Evolutionary conservation across 1,140 invertebrate genomes (phyloP).

Genomic region (Nilaparvata lugens): DNA sequence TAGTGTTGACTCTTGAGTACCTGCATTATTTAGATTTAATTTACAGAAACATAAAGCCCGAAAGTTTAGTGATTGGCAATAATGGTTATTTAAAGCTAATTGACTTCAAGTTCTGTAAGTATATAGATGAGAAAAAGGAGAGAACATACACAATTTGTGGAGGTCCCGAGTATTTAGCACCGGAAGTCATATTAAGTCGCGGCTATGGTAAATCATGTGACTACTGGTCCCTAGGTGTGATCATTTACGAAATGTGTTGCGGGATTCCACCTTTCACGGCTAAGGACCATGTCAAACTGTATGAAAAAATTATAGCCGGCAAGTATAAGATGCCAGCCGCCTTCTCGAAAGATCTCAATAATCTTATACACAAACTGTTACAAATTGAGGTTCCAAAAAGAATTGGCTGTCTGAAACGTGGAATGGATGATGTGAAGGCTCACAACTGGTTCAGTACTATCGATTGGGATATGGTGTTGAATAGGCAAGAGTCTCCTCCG

Average conservation of each 20-base stretch:
- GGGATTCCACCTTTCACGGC: conserved; percentile 77
- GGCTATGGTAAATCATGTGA: conserved; percentile 94
- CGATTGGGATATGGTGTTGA: conserved; percentile 13
- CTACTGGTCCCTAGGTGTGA: conserved; percentile 91
- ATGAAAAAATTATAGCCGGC: conserved; percentile 73
- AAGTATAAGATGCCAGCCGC: conserved; percentile 60
- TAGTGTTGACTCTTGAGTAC: conserved; percentile 85
- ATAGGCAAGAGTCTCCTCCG: not conserved
- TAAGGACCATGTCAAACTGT: conserved; percentile 77
- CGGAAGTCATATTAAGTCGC: conserved; percentile 88
- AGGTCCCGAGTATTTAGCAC: conserved; percentile 91
- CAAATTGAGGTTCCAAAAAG: conserved; percentile 80
- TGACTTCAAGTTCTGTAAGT: conserved; percentile 21
- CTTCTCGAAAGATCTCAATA: conserved; percentile 67
- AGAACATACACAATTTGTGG: conserved; percentile 89
- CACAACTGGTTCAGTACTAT: conserved; percentile 35
- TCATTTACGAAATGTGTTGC: conserved; percentile 76
- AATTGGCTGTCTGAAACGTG: conserved; percentile 81
- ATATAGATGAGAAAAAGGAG: conserved; percentile 9
- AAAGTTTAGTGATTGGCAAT: conserved; percentile 83
- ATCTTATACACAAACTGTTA: conserved; percentile 79
- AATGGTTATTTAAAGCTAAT: conserved; percentile 53
- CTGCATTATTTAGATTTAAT: conserved; percentile 81
- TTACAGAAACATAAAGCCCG: conserved; percentile 91
- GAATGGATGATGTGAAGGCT: conserved; percentile 61